Evolutionary conservation across 2,113 vertebrate genomes (phyloP), one percentile per base, ranked within the genome.

Genomic region (Dipodomys stephensi): DNA sequence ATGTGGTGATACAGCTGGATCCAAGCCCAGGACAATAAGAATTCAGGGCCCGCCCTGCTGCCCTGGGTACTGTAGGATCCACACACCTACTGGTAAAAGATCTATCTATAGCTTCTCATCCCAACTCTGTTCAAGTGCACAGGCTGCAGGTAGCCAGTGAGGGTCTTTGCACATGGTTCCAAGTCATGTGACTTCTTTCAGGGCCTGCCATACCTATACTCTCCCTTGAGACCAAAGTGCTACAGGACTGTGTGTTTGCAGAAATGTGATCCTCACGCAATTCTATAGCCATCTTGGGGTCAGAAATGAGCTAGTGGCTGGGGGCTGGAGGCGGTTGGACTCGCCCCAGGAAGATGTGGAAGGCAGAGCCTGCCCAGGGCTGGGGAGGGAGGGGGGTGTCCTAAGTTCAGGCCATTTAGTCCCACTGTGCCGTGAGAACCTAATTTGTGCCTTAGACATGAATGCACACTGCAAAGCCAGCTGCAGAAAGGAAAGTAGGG

Each of bases 391-490:
- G 39, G 39, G 39, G 39, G 39, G 39, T 6, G 39, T 46, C 44
- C 53, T 3, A 0, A 0, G 8, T 23, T 32, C 7, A 2, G 89
- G 35, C 65, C 57, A 16, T 46, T 64, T 35, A 7, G 22, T 20
- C 44, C 69, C 65, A 1, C 2, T 5, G 2, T 35, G 9, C 64
- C 13, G 35, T 0, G 0, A 46, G 44, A 49, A 32, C 39, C 57
- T 39, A 83, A 12, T 49, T 46, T 57, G 7, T 19, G 62, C 79
- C 83, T 30, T 92, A 91, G 96, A 65, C 62, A 30, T 67, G 27
- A 22, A 76, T n/a, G 18, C 53, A 57, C 53, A 57, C 11, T 79
- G 65, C 30, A 78, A 64, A n/a, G 27, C 73, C 6, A 15, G 25
- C 27, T n/a, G 25, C n/a, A 57, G 7, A 49, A 76, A 44, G 53